Evolutionary conservation across 2,113 vertebrate genomes (phyloP).

Genomic region (Spea bombifrons): DNA sequence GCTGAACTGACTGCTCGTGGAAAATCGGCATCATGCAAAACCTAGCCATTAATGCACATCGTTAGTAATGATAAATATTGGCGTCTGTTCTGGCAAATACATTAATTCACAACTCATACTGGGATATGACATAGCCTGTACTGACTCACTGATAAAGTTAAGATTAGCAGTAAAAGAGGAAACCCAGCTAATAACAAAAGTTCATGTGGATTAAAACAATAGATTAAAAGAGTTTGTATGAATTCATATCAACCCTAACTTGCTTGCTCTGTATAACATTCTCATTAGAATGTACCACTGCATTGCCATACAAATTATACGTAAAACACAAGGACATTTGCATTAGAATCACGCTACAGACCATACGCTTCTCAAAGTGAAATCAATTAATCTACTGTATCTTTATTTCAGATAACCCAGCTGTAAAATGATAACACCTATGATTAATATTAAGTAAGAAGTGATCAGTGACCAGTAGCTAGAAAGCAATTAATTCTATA

Average conservation of each 20-base stretch:
- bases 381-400: constrained; percentile 45
- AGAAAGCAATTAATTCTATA: constrained; percentile 42
- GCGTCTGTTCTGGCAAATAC: too few species aligned
- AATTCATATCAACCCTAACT: not conserved
- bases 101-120: too few species aligned
- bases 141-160: too few species aligned
- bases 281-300: constrained; percentile 31
- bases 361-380: constrained; percentile 28
- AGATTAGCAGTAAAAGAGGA: too few species aligned
- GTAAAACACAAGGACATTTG: constrained; percentile 41
- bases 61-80: too few species aligned
- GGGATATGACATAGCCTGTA: too few species aligned
- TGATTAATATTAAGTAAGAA: constrained; percentile 40
- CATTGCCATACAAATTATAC: constrained; percentile 2
- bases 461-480: constrained; percentile 41
- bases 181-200: too few species aligned
- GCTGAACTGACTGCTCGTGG: too few species aligned
- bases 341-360: constrained; percentile 30
- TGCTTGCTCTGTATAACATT: constrained; percentile 30
- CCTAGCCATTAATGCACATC: too few species aligned
- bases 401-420: constrained; percentile 39
- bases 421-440: constrained; percentile 47
- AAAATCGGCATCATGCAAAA: too few species aligned
- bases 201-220: too few species aligned
- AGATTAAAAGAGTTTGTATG: too few species aligned